Conservation (phyloP, 23 tunicate genomes). For the Aplidium turbinatum region DNA sequence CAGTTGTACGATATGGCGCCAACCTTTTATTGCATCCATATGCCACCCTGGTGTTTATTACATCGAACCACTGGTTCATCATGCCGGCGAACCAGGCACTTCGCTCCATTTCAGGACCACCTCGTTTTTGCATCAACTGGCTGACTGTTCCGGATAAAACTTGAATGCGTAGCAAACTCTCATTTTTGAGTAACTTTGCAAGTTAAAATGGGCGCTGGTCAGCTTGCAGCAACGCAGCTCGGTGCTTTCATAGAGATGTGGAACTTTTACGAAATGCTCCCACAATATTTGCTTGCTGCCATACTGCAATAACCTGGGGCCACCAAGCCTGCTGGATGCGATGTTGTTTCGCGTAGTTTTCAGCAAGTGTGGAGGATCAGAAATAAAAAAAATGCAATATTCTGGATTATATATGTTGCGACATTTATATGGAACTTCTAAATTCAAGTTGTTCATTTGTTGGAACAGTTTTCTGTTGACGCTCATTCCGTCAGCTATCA, state of each 20-base stretch:
- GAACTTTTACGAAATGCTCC: conserved; percentile 29
- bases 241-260: not conserved
- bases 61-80: conserved; percentile 28
- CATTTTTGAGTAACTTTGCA: conserved; percentile 36
- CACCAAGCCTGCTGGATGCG: conserved; percentile 12
- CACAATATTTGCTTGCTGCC: not conserved
- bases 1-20: conserved; percentile 2
- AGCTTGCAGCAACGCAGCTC: conserved; percentile 33
- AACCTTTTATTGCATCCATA: not conserved
- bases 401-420: no score
- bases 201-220: conserved; percentile 28
- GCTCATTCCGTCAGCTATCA: no score
- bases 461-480: no score
- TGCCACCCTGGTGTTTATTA: conserved; percentile 1
- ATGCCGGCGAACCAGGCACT: conserved; percentile 39
- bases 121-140: conserved; percentile 14
- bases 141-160: conserved; percentile 9
- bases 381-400: no score
- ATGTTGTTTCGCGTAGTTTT: no score
- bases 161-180: conserved; percentile 29
- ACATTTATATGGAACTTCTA: no score
- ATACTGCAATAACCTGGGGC: not conserved
- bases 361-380: no score
- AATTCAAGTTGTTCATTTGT: no score
- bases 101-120: conserved; percentile 31